Conservation (phyloP, 2,888 invertebrate species). For the Pocota personata region DNA sequence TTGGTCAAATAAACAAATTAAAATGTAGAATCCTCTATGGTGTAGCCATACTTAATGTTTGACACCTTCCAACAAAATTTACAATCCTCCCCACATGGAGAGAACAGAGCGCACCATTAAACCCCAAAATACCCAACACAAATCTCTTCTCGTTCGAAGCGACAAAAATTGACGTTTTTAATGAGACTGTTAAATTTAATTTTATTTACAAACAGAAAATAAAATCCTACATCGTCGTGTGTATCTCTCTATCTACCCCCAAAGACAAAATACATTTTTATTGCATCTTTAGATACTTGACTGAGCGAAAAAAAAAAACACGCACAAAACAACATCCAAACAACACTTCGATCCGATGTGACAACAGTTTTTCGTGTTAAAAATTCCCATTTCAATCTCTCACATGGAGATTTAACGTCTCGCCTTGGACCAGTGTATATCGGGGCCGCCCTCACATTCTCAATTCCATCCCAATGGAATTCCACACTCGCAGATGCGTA, state of each 20-base stretch:
- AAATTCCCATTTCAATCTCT: conserved; percentile 47
- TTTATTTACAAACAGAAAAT: conserved; percentile 64
- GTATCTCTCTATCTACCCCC: conserved; percentile 29
- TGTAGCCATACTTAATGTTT: conserved; percentile 31
- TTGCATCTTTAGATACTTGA: conserved; percentile 28
- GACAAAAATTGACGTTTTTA: conserved; percentile 65
- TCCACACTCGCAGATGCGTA: conserved; percentile 1
- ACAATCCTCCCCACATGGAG: conserved; percentile 5
- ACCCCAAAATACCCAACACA: conserved; percentile 39
- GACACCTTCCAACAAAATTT: conserved; percentile 44
- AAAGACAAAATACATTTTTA: conserved; percentile 55
- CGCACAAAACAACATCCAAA: not conserved
- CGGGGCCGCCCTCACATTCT: conserved; percentile 16
- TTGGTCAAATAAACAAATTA: conserved; percentile 54
- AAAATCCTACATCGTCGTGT: conserved; percentile 28
- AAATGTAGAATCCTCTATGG: conserved; percentile 30
- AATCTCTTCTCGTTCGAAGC: conserved; percentile 19
- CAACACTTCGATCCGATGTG: conserved; percentile 38
- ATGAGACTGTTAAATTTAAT: conserved; percentile 69
- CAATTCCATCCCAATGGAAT: conserved; percentile 36
- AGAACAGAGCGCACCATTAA: conserved; percentile 21
- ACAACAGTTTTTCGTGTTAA: conserved; percentile 45
- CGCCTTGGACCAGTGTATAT: not conserved
- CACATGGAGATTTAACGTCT: not conserved
- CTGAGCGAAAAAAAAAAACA: not conserved